A percentile compares a stretch with the other conserved stretches of the same genome.
Conservation (phyloP, 2,113 vertebrate species). For the Ptyas mucosa region DNA sequence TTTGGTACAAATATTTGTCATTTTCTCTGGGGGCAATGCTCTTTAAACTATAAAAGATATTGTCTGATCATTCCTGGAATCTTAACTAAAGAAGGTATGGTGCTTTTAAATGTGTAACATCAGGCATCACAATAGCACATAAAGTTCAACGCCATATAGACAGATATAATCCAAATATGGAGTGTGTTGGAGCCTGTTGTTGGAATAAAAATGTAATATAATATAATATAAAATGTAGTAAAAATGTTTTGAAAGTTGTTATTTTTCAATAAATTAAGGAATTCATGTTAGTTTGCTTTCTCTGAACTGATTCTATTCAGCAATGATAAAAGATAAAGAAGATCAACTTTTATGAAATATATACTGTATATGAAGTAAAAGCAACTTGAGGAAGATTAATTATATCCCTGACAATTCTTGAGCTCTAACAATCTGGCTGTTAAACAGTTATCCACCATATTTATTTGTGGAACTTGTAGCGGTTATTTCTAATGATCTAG, state of each 20-base stretch:
- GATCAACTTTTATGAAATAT: background rate
- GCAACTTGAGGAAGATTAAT: background rate
- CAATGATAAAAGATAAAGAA: background rate
- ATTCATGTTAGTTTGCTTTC: background rate
- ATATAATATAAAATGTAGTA: too few species aligned
- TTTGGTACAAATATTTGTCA: background rate
- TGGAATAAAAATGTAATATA: background rate
- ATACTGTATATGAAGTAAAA: background rate
- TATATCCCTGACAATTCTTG: background rate
- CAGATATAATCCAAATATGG: background rate
- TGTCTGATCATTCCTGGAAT: background rate
- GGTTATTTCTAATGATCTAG: background rate
- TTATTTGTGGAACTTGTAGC: background rate
- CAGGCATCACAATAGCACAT: background rate
- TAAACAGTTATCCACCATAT: background rate
- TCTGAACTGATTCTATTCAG: background rate
- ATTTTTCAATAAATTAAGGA: background rate
- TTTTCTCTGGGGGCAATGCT: background rate
- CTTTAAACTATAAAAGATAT: background rate
- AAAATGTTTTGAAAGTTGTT: background rate
- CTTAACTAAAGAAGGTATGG: background rate
- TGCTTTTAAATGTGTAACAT: background rate
- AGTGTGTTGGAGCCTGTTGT: background rate
- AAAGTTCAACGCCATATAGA: background rate
- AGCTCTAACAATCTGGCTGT: background rate